These are phyloP conservation scores for Belonocnema kinseyi DNA, from an alignment of 1,140 invertebrate species.

Conservation along the genomic window DNA sequence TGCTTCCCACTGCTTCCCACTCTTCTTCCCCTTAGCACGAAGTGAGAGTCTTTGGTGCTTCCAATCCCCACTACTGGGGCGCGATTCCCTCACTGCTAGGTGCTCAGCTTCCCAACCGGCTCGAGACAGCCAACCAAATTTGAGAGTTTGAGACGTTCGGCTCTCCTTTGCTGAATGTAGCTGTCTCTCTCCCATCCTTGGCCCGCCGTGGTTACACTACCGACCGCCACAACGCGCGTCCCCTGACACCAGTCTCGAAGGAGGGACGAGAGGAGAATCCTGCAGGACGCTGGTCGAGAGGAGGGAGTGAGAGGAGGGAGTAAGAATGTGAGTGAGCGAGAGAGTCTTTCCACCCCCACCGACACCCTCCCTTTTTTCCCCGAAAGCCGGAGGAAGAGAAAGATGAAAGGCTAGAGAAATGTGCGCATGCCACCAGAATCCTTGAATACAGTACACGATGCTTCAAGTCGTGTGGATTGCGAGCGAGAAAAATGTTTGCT, in stretches of 20 bases:
- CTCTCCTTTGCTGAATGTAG: conserved; percentile 32
- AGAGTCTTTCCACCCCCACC: conserved; percentile 38
- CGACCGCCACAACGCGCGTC: not conserved
- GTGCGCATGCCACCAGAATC: conserved; percentile 55
- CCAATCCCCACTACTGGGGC: conserved; percentile 33
- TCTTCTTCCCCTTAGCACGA: conserved; percentile 3
- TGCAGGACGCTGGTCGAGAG: conserved; percentile 43
- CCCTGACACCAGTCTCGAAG: conserved; percentile 28
- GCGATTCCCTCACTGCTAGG: conserved; percentile 19
- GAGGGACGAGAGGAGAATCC: conserved; percentile 42
- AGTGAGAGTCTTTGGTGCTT: conserved; percentile 9
- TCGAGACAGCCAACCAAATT: conserved; percentile 72
- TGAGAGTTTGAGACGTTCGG: conserved; percentile 56
- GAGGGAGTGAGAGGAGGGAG: no score
- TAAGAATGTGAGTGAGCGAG: no score
- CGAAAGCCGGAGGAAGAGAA: conserved; percentile 3
- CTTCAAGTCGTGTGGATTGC: not conserved
- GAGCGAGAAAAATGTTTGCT: conserved; percentile 29
- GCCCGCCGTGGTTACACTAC: not conserved
- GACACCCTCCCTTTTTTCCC: conserved; percentile 12
- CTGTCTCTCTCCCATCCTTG: conserved; percentile 27
- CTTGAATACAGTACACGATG: conserved; percentile 39
- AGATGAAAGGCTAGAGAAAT: conserved; percentile 37
- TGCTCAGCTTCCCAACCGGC: conserved; percentile 41
- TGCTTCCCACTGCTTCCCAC: conserved; percentile 38